A percentile compares a stretch with the other conserved stretches of the same genome.
These are phyloP conservation scores for Caenorhabditis sp. DNA, from an alignment of 2,888 invertebrate genomes.

Conservation along the genomic window DNA sequence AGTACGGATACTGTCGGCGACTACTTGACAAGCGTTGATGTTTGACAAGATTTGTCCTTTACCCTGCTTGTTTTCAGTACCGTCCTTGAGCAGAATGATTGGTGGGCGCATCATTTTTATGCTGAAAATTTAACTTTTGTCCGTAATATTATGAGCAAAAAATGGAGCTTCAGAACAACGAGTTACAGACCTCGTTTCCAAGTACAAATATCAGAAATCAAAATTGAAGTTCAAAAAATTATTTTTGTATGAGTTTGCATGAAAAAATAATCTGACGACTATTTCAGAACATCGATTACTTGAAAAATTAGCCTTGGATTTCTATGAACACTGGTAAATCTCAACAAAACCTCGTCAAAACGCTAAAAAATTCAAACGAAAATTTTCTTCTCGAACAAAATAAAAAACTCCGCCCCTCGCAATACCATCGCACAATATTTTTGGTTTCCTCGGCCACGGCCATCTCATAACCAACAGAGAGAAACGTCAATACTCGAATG, in stretches of 20 bases:
- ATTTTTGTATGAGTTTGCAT: too few relatives aligned
- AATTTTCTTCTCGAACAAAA: constrained; percentile 33
- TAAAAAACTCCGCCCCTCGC: constrained; percentile 11
- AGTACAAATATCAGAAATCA: background rate
- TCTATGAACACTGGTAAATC: background rate
- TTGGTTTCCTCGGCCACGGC: constrained; percentile 11
- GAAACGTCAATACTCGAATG: constrained; percentile 1
- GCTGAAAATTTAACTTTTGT: background rate
- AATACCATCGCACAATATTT: constrained; percentile 5
- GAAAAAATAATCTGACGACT: too few relatives aligned
- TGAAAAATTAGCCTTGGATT: too few relatives aligned
- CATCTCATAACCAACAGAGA: background rate
- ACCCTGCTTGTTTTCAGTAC: constrained; percentile 89
- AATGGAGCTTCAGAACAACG: background rate
- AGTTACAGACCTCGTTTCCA: background rate
- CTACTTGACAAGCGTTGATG: constrained; percentile 72
- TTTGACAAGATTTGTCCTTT: constrained; percentile 74
- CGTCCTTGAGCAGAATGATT: constrained; percentile 94
- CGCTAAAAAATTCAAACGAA: background rate
- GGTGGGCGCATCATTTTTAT: constrained; percentile 77
- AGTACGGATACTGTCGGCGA: constrained; percentile 94
- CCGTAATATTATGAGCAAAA: background rate
- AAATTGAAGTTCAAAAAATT: too few relatives aligned
- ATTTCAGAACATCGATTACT: too few relatives aligned
- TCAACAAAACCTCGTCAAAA: background rate